phyloP scores from a whole-genome alignment of 1,140 invertebrate species.

The Nasonia giraulti region DNA sequence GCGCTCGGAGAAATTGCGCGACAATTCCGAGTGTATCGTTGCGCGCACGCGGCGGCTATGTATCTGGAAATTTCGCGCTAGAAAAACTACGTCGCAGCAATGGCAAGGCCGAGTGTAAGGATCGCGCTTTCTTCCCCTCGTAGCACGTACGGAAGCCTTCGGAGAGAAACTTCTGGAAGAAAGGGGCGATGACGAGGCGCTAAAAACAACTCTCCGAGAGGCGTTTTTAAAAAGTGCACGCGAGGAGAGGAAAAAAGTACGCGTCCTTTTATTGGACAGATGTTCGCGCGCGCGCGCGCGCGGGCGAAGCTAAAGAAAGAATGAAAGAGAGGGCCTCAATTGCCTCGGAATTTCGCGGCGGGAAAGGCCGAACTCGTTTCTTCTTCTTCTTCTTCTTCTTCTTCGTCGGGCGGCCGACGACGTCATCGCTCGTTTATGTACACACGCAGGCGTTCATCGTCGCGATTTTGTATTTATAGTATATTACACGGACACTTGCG shows the following conservation, averaged over 20 bases:
- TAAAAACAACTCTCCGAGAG: not conserved
- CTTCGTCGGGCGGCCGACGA: not conserved
- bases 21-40: not conserved
- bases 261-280: conserved; percentile 26
- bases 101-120: not conserved
- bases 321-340: conserved; percentile 10
- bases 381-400: not conserved
- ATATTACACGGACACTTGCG: not conserved
- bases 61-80: no score
- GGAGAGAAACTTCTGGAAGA: not conserved
- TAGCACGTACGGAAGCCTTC: not conserved
- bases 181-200: not conserved
- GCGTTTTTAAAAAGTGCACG: not conserved
- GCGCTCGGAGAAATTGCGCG: not conserved
- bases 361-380: conserved; percentile 12
- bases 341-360: conserved; percentile 16
- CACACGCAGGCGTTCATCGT: not conserved
- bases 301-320: not conserved
- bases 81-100: not conserved
- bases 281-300: not conserved
- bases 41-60: no score
- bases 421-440: conserved; percentile 11
- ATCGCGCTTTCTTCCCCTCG: not conserved
- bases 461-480: not conserved
- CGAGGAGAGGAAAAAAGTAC: not conserved